Evolutionary conservation across 1,140 invertebrate genomes (phyloP), one percentile per base, ranked within the genome.

Genomic region (Cardiocondyla obscurior): DNA sequence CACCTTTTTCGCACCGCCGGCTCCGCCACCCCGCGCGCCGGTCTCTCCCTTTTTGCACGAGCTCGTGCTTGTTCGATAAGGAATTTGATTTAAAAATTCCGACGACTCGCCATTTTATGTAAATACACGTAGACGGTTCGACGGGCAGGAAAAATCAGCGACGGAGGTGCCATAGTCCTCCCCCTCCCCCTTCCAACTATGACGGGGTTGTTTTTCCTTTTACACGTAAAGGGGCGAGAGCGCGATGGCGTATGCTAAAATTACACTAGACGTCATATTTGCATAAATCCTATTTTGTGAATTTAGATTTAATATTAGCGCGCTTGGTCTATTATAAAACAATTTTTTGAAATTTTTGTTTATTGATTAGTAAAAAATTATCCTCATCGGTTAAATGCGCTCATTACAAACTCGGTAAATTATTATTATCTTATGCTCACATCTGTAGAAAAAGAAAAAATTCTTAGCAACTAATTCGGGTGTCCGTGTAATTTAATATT

Each of bases 21-120:
- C 67, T 51, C 58, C 55, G 16, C 65, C 70, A 83, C 82, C 76
- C 53, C 57, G n/a, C 70, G 81, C 82, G 81, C 49, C 58, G n/a
- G 14, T 30, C 39, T 57, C 39, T 57, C 65, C 22, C 58, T 64
- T 42, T 83, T 86, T 64, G 62, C 81, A 44, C 57, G 51, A 83
- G 70, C 86, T 89, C 81, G 84, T 82, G 86, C 90, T 92, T 88
- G 89, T 90, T 85, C 88, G 91, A 91, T 91, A 91, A 91, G 90
- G 86, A 92, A 91, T 92, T 92, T 91, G 91, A 92, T 92, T 92
- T 91, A 90, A 92, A 92, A 92, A 92, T 92, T 92, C 90, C 91
- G 88, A 89, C 88, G 88, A 90, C 89, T 91, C 87, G 81, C 82
- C 88, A 87, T 93, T 92, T 93, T 91, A 92, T 92, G 92, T 92